Base-by-base conservation (phyloP, 64 coral and sea anemone species). In the Dendronephthya gigantea region DNA sequence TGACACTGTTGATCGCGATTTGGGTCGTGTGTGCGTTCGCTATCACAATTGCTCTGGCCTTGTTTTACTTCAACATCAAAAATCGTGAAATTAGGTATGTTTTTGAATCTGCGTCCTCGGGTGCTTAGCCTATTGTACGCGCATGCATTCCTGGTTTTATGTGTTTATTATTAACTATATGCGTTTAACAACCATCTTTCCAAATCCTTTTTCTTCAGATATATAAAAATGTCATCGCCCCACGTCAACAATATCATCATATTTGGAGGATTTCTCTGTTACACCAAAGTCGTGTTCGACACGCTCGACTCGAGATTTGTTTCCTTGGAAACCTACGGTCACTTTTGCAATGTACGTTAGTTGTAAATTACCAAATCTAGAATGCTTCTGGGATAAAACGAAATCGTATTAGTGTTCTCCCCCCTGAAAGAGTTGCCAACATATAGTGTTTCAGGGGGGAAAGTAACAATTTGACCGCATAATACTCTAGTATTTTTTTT, bases 21-120 rank as follows among this genome's bases (percentile, higher is more conserved):
- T 75, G 69, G 69, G 34, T 75, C 16, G 69, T 75, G 2, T 75
- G 69, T 33, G 28, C 69, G 4, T 12, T 75, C 4, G 69, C 12
- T 4, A 29, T 75, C 7, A 75, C 34, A 6, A 30, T 75, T 9
- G 69, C 69, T 34, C 69, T 75, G 12, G 69, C 29, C 2, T 75
- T 75, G 69, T 75, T 75, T 16, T 75, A 75, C 34, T 75, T 75
- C 35, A 75, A 75, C 69, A 33, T 75, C 69, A 75, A 75, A 37
- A 75, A 75, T 75, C 5, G 69, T 33, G 69, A 75, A 75, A 75
- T 75, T 37, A 27, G 69, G 69, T 75, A 33, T 33, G 69, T 34
- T 9, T 16, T 3, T 58, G 23, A 58, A n/a, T n/a, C n/a, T n/a
- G n/a, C n/a, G n/a, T 58, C 23, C 51, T 58, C 30, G 35, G 1